These are phyloP conservation scores for Eristalinus sepulchralis DNA, from an alignment of 2,888 invertebrate genomes.

Conservation along the genomic window DNA sequence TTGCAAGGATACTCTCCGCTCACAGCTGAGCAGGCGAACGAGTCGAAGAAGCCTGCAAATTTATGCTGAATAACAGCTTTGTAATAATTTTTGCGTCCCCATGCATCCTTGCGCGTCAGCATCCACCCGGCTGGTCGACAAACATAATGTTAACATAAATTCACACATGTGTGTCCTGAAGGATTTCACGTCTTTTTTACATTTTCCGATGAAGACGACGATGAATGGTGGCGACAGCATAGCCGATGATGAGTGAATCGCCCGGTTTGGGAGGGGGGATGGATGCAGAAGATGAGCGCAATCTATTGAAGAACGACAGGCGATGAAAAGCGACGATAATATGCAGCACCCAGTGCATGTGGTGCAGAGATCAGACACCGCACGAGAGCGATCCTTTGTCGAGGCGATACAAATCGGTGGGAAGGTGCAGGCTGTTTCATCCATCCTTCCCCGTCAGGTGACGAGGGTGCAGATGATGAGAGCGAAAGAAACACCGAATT, in stretches of 20 bases:
- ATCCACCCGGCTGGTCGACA: conserved; percentile 16
- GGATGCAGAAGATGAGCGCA: too few species aligned
- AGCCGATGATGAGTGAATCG: not conserved
- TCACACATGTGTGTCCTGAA: conserved; percentile 29
- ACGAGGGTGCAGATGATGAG: not conserved
- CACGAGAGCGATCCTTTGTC: not conserved
- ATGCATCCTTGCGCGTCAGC: conserved; percentile 41
- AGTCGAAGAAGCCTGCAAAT: conserved; percentile 58
- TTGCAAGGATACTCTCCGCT: conserved; percentile 24
- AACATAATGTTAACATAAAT: conserved; percentile 11
- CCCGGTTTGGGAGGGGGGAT: not conserved
- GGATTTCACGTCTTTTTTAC: conserved; percentile 12
- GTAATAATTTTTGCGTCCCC: conserved; percentile 57
- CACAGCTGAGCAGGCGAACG: not conserved
- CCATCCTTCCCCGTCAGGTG: conserved; percentile 28
- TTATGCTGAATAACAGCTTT: conserved; percentile 67
- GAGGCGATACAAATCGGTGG: conserved; percentile 24
- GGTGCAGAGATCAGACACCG: conserved; percentile 51
- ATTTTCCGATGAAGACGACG: conserved; percentile 13
- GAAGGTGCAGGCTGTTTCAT: not conserved
- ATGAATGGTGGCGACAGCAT: conserved; percentile 20
- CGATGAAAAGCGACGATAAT: conserved; percentile 48
- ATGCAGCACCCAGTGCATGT: conserved; percentile 16
- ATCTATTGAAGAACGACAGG: conserved; percentile 30
- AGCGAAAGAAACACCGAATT: conserved; percentile 9